These are phyloP conservation scores for Ptilorrhoa leucosticta DNA, from an alignment of 2,113 vertebrate genomes.

Conservation along the genomic window DNA sequence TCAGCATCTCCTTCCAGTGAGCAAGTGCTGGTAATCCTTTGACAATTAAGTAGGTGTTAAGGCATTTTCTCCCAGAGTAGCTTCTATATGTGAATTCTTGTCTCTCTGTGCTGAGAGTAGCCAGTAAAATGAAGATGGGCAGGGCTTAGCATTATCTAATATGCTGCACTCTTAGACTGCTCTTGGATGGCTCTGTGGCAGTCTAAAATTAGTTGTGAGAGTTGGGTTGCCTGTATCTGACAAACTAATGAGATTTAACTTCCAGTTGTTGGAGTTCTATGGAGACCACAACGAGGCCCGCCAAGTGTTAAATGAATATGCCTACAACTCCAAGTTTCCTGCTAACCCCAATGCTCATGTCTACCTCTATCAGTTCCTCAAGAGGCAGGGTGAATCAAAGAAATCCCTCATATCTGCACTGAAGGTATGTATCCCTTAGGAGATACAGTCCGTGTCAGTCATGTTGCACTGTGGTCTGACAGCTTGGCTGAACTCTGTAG, in stretches of 20 bases:
- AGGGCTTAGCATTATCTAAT: not conserved
- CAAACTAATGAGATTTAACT: not conserved
- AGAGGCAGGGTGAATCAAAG: slow-evolving; percentile 69
- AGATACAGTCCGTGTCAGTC: not conserved
- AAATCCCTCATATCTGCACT: slow-evolving; percentile 75
- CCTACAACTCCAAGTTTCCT: slow-evolving; percentile 83
- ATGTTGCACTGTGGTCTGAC: rapidly evolving
- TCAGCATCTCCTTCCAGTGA: not conserved
- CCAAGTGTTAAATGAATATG: slow-evolving; percentile 82
- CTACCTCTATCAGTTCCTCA: slow-evolving; percentile 85
- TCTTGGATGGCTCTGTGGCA: not conserved
- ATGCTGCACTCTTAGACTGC: not conserved
- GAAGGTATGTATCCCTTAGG: slow-evolving; percentile 71
- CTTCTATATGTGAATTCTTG: not conserved
- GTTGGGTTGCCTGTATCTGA: not conserved
- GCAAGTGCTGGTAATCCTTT: not conserved
- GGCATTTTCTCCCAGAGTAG: not conserved
- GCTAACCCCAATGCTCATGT: slow-evolving; percentile 90
- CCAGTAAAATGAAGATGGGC: not conserved
- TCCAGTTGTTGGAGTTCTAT: slow-evolving; percentile 89
- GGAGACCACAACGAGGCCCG: slow-evolving; percentile 73
- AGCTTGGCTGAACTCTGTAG: not conserved
- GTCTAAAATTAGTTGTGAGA: not conserved
- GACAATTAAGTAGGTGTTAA: not conserved
- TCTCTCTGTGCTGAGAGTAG: not conserved